Conservation (phyloP, 2,888 invertebrate species). For the Heliconius erato region DNA sequence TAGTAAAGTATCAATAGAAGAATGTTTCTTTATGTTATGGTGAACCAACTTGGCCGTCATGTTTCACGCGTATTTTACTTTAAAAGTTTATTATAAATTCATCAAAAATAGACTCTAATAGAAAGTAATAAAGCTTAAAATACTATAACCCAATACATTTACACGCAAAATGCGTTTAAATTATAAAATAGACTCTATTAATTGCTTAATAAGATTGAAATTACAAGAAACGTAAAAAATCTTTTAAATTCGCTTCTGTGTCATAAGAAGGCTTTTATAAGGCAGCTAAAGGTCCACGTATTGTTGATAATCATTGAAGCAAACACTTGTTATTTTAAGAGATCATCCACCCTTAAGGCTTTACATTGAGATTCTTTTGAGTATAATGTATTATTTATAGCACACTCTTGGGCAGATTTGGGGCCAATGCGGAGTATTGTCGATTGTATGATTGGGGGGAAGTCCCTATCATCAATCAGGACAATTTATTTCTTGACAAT, state of each 20-base stretch:
- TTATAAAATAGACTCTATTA: neutral
- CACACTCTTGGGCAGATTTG: conserved; percentile 81
- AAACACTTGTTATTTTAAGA: conserved; percentile 87
- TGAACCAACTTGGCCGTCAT: conserved; percentile 85
- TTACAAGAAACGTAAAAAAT: neutral
- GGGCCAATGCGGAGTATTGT: conserved; percentile 66
- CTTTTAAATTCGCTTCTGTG: conserved; percentile 47
- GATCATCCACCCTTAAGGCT: conserved; percentile 85
- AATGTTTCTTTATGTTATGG: conserved; percentile 83
- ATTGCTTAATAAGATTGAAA: neutral
- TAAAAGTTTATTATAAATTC: conserved; percentile 58
- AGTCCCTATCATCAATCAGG: conserved; percentile 70
- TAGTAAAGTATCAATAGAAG: conserved; percentile 82
- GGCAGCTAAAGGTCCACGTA: conserved; percentile 83
- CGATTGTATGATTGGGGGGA: conserved; percentile 54
- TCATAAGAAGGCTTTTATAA: conserved; percentile 75
- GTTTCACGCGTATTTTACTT: conserved; percentile 83
- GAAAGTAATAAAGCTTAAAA: conserved; percentile 45
- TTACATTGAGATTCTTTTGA: conserved; percentile 75
- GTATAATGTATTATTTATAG: conserved; percentile 85
- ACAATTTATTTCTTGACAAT: conserved; percentile 71
- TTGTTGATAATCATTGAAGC: conserved; percentile 86
- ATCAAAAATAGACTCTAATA: conserved; percentile 51
- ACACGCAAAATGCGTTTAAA: neutral
- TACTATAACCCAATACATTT: neutral